These are phyloP conservation scores for Ostrea denselamellosa DNA, from an alignment of 1,140 invertebrate species.

Conservation along the genomic window DNA sequence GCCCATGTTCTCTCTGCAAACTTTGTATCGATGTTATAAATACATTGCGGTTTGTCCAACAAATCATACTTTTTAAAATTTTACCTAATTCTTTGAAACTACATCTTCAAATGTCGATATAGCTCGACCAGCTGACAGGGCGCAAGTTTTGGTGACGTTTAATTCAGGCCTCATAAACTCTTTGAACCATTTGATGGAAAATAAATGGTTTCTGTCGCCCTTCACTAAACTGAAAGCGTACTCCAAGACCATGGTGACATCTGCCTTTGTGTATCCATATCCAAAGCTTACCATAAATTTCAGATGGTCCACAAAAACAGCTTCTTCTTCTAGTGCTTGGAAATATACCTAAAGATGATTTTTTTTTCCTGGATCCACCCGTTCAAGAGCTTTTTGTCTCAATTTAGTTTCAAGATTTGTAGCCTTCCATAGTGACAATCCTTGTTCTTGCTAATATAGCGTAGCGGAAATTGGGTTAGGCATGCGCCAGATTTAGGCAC, in stretches of 20 bases:
- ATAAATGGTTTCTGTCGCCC: background rate
- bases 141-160: background rate
- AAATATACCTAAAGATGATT: too few relatives aligned
- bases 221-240: conserved; percentile 46
- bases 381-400: too few relatives aligned
- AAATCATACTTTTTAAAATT: background rate
- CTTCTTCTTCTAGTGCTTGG: too few relatives aligned
- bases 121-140: background rate
- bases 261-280: conserved; percentile 42
- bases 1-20: too few relatives aligned
- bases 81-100: background rate
- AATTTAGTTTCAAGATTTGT: too few relatives aligned
- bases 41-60: too few relatives aligned
- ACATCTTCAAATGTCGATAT: background rate
- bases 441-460: too few relatives aligned
- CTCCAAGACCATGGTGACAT: conserved; percentile 41
- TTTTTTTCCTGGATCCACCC: too few relatives aligned
- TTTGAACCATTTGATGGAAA: background rate
- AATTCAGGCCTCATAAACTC: background rate
- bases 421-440: too few relatives aligned
- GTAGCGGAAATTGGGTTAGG: too few relatives aligned
- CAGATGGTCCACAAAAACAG: background rate
- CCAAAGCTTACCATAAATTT: conserved; percentile 40
- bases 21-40: too few relatives aligned
- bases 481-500: too few relatives aligned